Base-by-base conservation (phyloP, 2,113 vertebrate species). In the Leptodactylus fuscus region DNA sequence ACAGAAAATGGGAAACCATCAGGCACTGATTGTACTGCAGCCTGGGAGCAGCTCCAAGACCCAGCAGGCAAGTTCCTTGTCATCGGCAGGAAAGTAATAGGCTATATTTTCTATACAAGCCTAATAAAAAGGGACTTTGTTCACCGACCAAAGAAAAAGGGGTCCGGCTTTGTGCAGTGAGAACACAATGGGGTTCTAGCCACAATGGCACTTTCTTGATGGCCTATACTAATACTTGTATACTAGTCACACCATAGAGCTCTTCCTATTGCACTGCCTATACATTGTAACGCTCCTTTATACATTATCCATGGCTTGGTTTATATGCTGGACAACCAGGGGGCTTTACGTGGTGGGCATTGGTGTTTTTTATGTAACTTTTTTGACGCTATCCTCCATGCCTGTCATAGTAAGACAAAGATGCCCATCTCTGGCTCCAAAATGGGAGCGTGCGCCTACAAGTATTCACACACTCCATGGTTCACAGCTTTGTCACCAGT, bases 101-200 rank as follows among this genome's bases (percentile, higher is more conserved):
- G 69, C 36, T 71, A 71, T 71, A 71, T 71, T 38, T 71, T 38
- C 69, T 71, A n/a, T 41, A 71, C 18, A 71, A 71, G 36, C 36
- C 18, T 41, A 22, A 71, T 41, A 71, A 71, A 41, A n/a, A 38
- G 20, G 20, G 20, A 41, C 69, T 71, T 70, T 71, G 36, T 41
- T 71, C 69, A 71, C 7, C 6, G 7, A 41, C 69, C 69, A 71
- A 22, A 69, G 29, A n/a, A 34, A 67, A 71, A n/a, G 34, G 36
- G 34, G 34, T 41, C 1, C 69, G 41, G 36, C 69, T 71, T 71
- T 71, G 69, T 71, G 36, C 20, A 3, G 9, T 11, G 20, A 22
- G 6, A 38, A 41, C 36, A 41, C 22, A 38, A 71, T 71, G 36
- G 18, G 69, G 20, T n/a, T 41, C 34, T n/a, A n/a, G 18, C 16